phyloP scores from a whole-genome alignment of 1,140 invertebrate species.

The Drosophila rhopaloa region DNA sequence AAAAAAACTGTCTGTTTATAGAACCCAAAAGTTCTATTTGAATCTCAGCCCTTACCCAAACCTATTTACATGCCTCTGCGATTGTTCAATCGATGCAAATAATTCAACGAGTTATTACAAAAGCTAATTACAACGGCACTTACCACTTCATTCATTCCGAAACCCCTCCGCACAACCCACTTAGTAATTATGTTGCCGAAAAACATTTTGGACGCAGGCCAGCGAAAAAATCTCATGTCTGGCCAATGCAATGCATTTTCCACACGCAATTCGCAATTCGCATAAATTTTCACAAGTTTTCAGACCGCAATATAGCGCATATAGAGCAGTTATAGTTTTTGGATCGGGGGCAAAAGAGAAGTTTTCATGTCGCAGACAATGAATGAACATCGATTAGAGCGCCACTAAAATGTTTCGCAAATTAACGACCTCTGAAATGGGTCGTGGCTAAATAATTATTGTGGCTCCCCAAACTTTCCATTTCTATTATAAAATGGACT shows the following conservation, averaged over 20 bases:
- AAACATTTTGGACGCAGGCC: constrained; percentile 32
- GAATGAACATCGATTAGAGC: constrained; percentile 56
- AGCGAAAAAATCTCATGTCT: constrained; percentile 44
- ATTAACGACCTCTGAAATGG: constrained; percentile 52
- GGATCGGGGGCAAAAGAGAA: not conserved
- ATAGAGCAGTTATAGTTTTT: constrained; percentile 24
- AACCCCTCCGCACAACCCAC: constrained; percentile 1
- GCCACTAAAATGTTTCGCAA: constrained; percentile 64
- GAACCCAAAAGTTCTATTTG: not conserved
- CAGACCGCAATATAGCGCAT: constrained; percentile 14
- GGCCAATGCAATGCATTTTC: constrained; percentile 54
- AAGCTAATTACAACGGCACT: constrained; percentile 62
- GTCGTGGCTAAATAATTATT: constrained; percentile 48
- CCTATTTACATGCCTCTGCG: not conserved
- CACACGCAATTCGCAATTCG: constrained; percentile 26
- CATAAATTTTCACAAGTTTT: constrained; percentile 62
- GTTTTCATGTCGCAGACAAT: constrained; percentile 29
- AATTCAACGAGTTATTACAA: constrained; percentile 62
- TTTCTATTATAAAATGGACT: constrained; percentile 18
- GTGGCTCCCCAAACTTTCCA: constrained; percentile 11
- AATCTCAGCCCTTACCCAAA: not conserved
- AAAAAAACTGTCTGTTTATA: not conserved
- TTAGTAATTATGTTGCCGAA: constrained; percentile 47
- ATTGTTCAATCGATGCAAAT: constrained; percentile 53
- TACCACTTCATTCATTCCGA: constrained; percentile 18